Percentiles rank a stretch among this genome's conserved stretches.
These are phyloP conservation scores for Kradibia gibbosae DNA, from an alignment of 1,140 invertebrate species.

Conservation along the genomic window DNA sequence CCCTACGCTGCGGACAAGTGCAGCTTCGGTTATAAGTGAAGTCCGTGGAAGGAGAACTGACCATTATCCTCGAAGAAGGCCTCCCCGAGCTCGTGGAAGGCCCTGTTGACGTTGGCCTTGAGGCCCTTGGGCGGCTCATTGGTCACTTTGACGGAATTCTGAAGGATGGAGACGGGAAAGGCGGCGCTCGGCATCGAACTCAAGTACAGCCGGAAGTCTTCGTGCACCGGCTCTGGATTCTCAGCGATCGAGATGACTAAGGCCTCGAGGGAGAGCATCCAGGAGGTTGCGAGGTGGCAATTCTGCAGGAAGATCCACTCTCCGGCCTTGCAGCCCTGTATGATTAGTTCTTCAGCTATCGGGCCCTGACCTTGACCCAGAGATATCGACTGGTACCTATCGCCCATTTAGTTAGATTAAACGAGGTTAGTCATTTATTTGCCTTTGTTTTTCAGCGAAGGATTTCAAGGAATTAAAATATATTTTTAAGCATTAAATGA, in stretches of 20 bases:
- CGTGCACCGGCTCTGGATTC: conserved; percentile 76
- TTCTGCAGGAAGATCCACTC: conserved; percentile 93
- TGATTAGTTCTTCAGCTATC: conserved; percentile 86
- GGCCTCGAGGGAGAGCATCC: conserved; percentile 86
- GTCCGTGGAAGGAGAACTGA: conserved; percentile 64
- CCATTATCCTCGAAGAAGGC: conserved; percentile 88
- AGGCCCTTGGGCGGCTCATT: conserved; percentile 94
- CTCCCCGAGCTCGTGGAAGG: conserved; percentile 83
- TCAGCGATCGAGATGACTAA: conserved; percentile 81
- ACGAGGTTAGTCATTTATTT: not conserved
- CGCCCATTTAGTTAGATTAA: not conserved
- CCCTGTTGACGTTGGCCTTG: conserved; percentile 84
- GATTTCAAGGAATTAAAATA: no score
- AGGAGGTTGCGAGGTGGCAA: conserved; percentile 92
- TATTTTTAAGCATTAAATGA: no score
- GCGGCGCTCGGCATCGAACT: conserved; percentile 88
- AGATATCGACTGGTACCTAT: conserved; percentile 83
- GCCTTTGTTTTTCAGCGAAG: no score
- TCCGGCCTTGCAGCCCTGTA: conserved; percentile 79
- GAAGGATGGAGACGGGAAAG: conserved; percentile 92
- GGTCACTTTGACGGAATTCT: conserved; percentile 94
- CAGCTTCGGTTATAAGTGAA: no score
- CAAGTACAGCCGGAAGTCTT: conserved; percentile 86
- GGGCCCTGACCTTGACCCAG: conserved; percentile 92
- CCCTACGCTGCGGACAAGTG: no score